Evolutionary conservation across 35 echinoderm and acorn worm species (phyloP).

Genomic region (Ptychodera flava): DNA sequence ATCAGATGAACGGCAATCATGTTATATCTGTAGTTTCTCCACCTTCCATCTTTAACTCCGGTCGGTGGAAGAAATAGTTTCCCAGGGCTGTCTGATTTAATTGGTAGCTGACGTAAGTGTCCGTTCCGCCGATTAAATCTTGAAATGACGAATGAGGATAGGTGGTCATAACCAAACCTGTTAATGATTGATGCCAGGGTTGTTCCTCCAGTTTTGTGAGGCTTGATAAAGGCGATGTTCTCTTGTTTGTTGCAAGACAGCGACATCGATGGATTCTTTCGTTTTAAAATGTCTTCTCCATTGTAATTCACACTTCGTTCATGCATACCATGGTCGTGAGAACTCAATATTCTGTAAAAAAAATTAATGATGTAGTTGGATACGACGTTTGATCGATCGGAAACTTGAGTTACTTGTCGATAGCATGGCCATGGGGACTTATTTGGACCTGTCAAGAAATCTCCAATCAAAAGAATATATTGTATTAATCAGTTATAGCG

Average conservation of each 20-base stretch:
- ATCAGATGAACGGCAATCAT: constrained; percentile 56
- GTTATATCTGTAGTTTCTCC: constrained; percentile 34
- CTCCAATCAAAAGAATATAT: too few relatives aligned
- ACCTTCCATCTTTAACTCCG: neutral
- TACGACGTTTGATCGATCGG: too few relatives aligned
- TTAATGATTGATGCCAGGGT: constrained; percentile 37
- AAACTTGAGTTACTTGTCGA: too few relatives aligned
- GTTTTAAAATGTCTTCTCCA: too few relatives aligned
- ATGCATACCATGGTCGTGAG: too few relatives aligned
- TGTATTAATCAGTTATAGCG: too few relatives aligned
- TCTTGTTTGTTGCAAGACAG: neutral
- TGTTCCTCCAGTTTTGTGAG: constrained; percentile 27
- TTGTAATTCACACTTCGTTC: too few relatives aligned
- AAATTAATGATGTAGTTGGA: too few relatives aligned
- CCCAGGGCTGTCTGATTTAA: constrained; percentile 1
- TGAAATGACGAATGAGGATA: neutral
- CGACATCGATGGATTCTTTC: too few relatives aligned
- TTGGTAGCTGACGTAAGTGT: neutral
- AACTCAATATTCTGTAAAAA: too few relatives aligned
- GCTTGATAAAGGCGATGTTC: neutral
- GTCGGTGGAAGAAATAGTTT: constrained; percentile 23
- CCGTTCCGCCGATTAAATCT: neutral
- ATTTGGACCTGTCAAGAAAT: too few relatives aligned
- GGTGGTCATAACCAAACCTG: constrained; percentile 27
- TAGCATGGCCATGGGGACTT: too few relatives aligned